Evolutionary conservation across 2,113 vertebrate species (phyloP).

Genomic region (Zapus hudsonius): DNA sequence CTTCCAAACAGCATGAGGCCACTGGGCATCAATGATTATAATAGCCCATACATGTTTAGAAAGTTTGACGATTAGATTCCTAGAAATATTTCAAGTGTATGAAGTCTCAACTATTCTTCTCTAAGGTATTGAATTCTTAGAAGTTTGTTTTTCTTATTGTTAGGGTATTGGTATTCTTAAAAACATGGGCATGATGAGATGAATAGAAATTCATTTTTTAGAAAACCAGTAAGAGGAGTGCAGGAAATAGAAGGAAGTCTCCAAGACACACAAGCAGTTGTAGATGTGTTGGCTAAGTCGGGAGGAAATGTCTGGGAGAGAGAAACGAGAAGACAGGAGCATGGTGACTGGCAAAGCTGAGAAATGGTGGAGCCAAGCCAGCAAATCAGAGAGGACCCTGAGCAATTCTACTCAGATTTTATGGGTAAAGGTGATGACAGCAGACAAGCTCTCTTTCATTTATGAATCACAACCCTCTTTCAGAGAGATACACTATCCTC

Average conservation of each 20-base stretch:
- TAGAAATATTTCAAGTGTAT: not conserved
- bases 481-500: not conserved
- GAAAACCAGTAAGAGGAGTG: not conserved
- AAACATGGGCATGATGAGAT: not conserved
- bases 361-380: not conserved
- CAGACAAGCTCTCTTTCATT: not conserved
- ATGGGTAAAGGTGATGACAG: not conserved
- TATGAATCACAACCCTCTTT: not conserved
- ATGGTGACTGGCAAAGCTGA: not conserved
- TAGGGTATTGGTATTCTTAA: not conserved
- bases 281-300: not conserved
- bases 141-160: not conserved
- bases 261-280: not conserved
- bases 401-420: not conserved
- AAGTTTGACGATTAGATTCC: not conserved
- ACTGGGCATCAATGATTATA: not conserved
- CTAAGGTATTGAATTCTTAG: not conserved
- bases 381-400: not conserved
- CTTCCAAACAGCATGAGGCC: not conserved
- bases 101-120: not conserved
- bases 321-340: not conserved
- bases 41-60: not conserved
- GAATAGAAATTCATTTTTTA: not conserved
- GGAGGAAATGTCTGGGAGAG: not conserved
- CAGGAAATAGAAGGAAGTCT: not conserved